phyloP scores from a whole-genome alignment of 92 coral and sea anemone species.

The Ricordea florida region DNA sequence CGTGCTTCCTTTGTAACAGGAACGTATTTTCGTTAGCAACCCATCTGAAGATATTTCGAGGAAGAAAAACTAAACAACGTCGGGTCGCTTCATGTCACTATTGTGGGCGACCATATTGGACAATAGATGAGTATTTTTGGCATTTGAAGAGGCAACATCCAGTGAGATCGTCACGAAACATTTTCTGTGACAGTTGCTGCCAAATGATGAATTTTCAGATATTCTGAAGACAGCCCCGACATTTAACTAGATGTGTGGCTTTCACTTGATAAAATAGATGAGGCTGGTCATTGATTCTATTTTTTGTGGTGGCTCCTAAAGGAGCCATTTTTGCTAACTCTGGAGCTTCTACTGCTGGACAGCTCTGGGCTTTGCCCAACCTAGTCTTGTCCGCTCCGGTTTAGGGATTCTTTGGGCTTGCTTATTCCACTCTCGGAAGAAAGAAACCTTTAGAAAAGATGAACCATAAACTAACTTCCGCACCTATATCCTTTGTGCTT shows the following conservation, averaged over 20 bases:
- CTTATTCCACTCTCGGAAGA: neutral
- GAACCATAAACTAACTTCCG: conserved; percentile 30
- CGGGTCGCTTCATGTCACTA: neutral
- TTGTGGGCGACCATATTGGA: neutral
- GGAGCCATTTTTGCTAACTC: conserved; percentile 43
- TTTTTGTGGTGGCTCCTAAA: conserved; percentile 57
- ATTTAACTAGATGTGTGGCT: too few relatives aligned
- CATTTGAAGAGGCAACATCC: neutral
- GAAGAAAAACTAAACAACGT: neutral
- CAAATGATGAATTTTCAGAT: neutral
- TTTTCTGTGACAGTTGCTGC: neutral
- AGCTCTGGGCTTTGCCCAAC: neutral
- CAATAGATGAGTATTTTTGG: neutral
- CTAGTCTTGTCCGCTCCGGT: neutral
- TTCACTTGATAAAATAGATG: too few relatives aligned
- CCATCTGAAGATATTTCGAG: neutral
- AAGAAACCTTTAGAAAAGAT: neutral
- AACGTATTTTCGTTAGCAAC: neutral
- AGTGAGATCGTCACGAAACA: neutral
- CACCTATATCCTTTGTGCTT: too few relatives aligned
- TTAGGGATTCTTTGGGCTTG: neutral
- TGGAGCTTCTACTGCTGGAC: neutral
- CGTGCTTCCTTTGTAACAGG: neutral
- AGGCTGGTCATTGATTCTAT: neutral
- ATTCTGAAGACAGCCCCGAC: neutral